Evolutionary conservation across 2,888 invertebrate genomes (phyloP).

Genomic region (Agelastica alni): DNA sequence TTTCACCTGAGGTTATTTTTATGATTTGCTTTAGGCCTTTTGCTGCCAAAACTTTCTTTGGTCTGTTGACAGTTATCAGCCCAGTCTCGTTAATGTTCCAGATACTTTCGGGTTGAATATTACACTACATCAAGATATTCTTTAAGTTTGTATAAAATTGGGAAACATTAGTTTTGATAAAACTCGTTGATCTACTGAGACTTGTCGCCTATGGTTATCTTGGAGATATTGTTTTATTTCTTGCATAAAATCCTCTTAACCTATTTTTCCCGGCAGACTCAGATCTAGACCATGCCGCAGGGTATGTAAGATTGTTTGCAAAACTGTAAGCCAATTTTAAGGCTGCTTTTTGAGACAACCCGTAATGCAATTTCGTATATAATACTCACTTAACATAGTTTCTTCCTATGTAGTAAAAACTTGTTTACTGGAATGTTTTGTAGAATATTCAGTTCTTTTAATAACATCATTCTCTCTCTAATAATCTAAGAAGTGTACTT

Average conservation of each 20-base stretch:
- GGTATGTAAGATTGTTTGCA: neutral
- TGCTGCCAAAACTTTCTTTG: no score
- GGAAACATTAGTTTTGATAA: neutral
- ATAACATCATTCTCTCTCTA: neutral
- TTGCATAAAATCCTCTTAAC: neutral
- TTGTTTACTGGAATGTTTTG: neutral
- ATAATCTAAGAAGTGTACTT: neutral
- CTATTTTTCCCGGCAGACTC: neutral
- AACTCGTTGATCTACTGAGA: neutral
- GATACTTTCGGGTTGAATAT: no score
- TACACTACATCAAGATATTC: no score
- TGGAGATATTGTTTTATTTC: neutral
- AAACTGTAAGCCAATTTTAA: neutral
- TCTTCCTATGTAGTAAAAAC: neutral
- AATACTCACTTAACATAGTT: neutral
- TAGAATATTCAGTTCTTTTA: neutral
- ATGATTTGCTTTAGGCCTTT: no score
- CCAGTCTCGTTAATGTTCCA: no score
- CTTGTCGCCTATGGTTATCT: neutral
- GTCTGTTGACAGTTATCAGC: no score
- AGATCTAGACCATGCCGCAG: neutral
- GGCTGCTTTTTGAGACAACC: neutral
- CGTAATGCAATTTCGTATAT: neutral
- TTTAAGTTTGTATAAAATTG: no score
- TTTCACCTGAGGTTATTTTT: no score